A percentile compares a stretch with the other conserved stretches of the same genome.
These are phyloP conservation scores for Augochlora pura DNA, from an alignment of 1,140 invertebrate genomes.

Conservation along the genomic window DNA sequence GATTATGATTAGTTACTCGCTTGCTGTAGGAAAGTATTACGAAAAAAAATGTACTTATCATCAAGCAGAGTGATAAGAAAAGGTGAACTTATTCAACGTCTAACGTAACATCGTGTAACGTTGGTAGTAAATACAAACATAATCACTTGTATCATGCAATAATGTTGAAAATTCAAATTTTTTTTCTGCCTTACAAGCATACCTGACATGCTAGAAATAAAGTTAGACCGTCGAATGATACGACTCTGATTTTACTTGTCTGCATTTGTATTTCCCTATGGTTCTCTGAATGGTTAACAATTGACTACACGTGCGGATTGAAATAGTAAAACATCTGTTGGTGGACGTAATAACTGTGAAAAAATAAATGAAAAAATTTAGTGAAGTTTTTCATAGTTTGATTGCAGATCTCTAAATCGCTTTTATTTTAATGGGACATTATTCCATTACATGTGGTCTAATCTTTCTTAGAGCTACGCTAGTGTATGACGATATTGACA, in stretches of 20 bases:
- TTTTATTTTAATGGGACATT: slow-evolving; percentile 30
- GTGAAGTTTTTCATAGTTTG: slow-evolving; percentile 19
- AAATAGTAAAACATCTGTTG: slow-evolving; percentile 35
- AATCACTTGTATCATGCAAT: slow-evolving; percentile 40
- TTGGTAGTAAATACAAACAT: slow-evolving; percentile 29
- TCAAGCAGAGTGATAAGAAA: slow-evolving; percentile 48
- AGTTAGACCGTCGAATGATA: slow-evolving; percentile 47
- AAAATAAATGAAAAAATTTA: slow-evolving; percentile 10
- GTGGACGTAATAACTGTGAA: slow-evolving; percentile 10
- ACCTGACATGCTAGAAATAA: slow-evolving; percentile 36
- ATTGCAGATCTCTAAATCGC: slow-evolving; percentile 22
- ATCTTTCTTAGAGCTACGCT: slow-evolving; percentile 34
- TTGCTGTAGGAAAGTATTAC: slow-evolving; percentile 47
- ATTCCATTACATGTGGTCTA: slow-evolving; percentile 55
- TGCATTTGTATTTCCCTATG: slow-evolving; percentile 20
- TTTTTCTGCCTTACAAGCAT: slow-evolving; percentile 29
- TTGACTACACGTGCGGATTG: slow-evolving; percentile 16
- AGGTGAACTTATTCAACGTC: slow-evolving; percentile 36
- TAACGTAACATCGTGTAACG: slow-evolving; percentile 38
- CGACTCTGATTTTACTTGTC: slow-evolving; percentile 15
- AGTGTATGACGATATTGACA: slow-evolving; percentile 35
- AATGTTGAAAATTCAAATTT: slow-evolving; percentile 39
- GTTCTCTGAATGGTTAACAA: slow-evolving; percentile 27
- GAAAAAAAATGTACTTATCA: slow-evolving; percentile 57
- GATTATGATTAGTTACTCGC: slow-evolving; percentile 41